Base-by-base conservation (phyloP, 2,888 invertebrate species). In the Xanthorhoe spadicearia region DNA sequence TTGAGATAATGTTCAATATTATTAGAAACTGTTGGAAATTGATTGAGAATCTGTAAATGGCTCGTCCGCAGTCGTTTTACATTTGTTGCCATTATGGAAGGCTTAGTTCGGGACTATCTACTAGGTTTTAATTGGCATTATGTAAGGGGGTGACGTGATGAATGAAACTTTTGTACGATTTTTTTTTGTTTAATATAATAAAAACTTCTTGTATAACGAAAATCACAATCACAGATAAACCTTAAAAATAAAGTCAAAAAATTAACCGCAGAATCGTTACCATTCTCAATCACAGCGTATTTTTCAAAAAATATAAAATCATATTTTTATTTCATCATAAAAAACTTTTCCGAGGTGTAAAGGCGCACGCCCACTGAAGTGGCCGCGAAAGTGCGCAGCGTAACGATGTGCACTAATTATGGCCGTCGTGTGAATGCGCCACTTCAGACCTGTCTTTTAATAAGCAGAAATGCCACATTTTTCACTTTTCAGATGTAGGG, bases 321-420 rank as follows among this genome's bases (percentile, higher is more conserved):
- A 23, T 23, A n/a, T 23, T 43, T 43, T 43, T 50, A 32, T 49
- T 35, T 17, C 10, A 15, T 15, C 15, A 51, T 15, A 5, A 23
- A 59, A 32, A 32, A 4, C 15, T 18, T 49, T 19, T 19, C 35
- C 9, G n/a, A n/a, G 57, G 57, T 63, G 52, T 53, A 63, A 57
- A 63, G 54, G 49, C 64, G 10, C 43, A 9, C 49, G 18, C 51
- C 52, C 62, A 51, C 51, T 52, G 19, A 18, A 53, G 57, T 35
- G 52, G 15, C 43, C 43, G 46, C 52, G 64, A 54, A 51, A 53
- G 48, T 58, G 53, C 52, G 53, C 19, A 32, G 57, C 50, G 58
- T 71, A 66, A 68, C 64, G 69, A 68, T 64, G 71, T 56, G 49
- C 68, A 64, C 68, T 72, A 68, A 72, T 72, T 68, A 72, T 28